Conservation (phyloP, 2,888 invertebrate species). For the Pemphredon lugubris region DNA sequence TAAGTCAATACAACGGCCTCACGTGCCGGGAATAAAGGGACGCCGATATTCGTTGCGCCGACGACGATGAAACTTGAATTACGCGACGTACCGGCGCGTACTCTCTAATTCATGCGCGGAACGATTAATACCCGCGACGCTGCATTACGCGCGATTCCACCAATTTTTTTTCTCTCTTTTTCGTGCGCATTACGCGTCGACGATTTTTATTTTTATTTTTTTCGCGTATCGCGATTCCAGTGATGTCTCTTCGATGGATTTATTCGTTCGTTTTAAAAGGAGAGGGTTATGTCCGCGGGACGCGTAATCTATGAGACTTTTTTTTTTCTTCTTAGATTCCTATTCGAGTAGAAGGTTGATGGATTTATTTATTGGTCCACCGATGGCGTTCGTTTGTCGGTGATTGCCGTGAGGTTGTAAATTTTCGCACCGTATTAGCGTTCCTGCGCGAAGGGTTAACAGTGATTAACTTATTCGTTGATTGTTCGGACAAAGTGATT, state of each 20-base stretch:
- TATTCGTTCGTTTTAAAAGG: slow-evolving; percentile 7
- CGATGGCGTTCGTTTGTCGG: slow-evolving; percentile 7
- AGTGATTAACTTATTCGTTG: slow-evolving; percentile 20
- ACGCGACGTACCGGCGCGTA: slow-evolving; percentile 35
- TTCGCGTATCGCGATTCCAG: neutral
- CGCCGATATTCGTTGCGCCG: slow-evolving; percentile 45
- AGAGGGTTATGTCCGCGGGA: neutral
- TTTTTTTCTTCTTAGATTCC: neutral
- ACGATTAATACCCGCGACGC: too few relatives aligned
- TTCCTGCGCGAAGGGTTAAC: neutral
- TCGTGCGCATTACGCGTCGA: too few relatives aligned
- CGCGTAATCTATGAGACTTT: slow-evolving; percentile 10
- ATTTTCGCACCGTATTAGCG: slow-evolving; percentile 3
- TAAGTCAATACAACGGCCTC: slow-evolving; percentile 74
- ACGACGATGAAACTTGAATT: slow-evolving; percentile 32
- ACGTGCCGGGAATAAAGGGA: slow-evolving; percentile 49
- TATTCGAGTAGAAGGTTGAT: slow-evolving; percentile 6
- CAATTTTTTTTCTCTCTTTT: too few relatives aligned
- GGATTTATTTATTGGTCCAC: slow-evolving; percentile 39
- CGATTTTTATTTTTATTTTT: too few relatives aligned
- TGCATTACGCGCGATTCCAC: neutral
- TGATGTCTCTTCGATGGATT: neutral
- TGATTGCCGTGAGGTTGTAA: slow-evolving; percentile 12
- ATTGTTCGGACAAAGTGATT: slow-evolving; percentile 1
- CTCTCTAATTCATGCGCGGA: slow-evolving; percentile 57